Percentiles rank a stretch among this genome's conserved stretches.
Conservation (phyloP, 2,888 invertebrate species). For the Lymantria monacha region DNA sequence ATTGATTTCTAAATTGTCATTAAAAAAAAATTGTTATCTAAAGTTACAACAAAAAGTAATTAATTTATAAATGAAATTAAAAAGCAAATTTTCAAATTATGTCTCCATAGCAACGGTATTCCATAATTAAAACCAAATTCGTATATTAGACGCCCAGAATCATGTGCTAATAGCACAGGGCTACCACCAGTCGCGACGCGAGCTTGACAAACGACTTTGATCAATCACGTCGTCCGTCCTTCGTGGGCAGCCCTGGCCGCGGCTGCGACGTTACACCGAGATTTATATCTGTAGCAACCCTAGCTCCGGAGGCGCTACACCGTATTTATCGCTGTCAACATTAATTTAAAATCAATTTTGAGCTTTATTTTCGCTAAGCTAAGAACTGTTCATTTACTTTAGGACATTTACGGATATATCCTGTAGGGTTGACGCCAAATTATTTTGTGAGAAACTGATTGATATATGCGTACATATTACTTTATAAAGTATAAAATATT, state of each 20-base stretch:
- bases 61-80: too few species aligned
- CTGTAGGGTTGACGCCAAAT: conserved; percentile 35
- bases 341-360: conserved; percentile 40
- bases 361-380: conserved; percentile 27
- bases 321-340: conserved; percentile 45
- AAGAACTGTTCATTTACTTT: conserved; percentile 14
- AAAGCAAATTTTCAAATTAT: not conserved
- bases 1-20: too few species aligned
- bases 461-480: conserved; percentile 38
- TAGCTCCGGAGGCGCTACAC: conserved; percentile 55
- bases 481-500: conserved; percentile 35
- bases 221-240: conserved; percentile 75
- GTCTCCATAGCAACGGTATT: conserved; percentile 28
- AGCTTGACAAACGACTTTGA: conserved; percentile 79
- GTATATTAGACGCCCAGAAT: conserved; percentile 72
- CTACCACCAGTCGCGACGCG: conserved; percentile 71
- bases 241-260: conserved; percentile 66
- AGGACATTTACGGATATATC: conserved; percentile 15
- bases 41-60: not conserved
- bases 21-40: not conserved
- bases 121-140: conserved; percentile 72
- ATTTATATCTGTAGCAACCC: conserved; percentile 63
- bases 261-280: conserved; percentile 46
- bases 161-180: conserved; percentile 75
- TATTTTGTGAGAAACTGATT: conserved; percentile 41